Percentiles rank a stretch among this genome's conserved stretches.
Conservation (phyloP, 2,113 vertebrate genomes). For the Cricetomys ansorgei region DNA sequence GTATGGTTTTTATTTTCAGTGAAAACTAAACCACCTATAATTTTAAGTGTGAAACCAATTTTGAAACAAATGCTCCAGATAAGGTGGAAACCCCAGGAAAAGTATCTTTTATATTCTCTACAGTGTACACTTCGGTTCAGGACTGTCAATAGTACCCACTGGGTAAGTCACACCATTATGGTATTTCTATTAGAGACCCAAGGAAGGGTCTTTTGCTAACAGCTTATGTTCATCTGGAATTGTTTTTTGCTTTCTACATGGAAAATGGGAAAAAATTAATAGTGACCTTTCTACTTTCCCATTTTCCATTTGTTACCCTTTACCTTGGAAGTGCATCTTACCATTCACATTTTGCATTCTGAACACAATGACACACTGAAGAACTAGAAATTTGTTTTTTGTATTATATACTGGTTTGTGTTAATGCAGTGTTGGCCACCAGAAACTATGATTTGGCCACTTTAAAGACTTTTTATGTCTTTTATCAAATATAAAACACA, state of each 20-base stretch:
- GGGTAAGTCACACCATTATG: constrained; percentile 77
- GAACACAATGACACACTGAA: not conserved
- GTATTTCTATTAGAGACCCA: not conserved
- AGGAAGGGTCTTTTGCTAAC: not conserved
- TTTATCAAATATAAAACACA: not conserved
- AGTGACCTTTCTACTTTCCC: not conserved
- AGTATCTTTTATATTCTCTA: not conserved
- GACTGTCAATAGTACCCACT: constrained; percentile 72
- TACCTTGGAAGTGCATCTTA: not conserved
- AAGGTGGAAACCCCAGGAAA: constrained; percentile 78
- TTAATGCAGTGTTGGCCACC: not conserved
- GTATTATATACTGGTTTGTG: not conserved
- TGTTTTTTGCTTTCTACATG: not conserved
- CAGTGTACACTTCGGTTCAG: constrained; percentile 79
- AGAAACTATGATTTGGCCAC: not conserved
- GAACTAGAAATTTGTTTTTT: constrained; percentile 33
- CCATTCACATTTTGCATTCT: not conserved
- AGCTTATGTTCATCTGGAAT: not conserved
- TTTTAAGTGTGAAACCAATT: constrained; percentile 77
- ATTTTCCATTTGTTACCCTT: not conserved
- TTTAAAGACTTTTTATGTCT: not conserved
- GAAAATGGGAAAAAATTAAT: not conserved
- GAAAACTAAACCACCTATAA: constrained; percentile 82
- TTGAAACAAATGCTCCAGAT: constrained; percentile 78
- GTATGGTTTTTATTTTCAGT: constrained; percentile 82